Evolutionary conservation across 2,888 invertebrate genomes (phyloP), one percentile per base, ranked within the genome.

Genomic region (Temnothorax ravouxi): DNA sequence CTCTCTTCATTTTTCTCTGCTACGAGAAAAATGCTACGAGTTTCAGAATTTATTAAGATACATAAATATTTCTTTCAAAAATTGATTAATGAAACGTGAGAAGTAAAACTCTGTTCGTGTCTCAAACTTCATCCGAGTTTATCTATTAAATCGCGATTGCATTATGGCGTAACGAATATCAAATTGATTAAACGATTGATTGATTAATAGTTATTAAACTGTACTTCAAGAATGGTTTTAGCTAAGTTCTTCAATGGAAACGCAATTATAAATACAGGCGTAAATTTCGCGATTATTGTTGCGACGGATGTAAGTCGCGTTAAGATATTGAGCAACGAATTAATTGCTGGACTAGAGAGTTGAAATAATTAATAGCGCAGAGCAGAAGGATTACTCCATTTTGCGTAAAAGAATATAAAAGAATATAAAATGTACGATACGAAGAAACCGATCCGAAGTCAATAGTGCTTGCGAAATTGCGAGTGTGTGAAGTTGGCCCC

Each of bases 241-340:
- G 15, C 21, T 15, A 25, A 66, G 8, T 66, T 25, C n/a, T 15
- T 25, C 15, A 25, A 8, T 3, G 25, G 3, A 41, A 66, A 44
- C 21, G 64, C 25, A 66, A 25, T 66, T 64, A 11, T 11, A 64
- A 64, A 25, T 64, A 25, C 9, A 8, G 3, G 15, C 8, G 6
- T 25, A 64, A 64, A 13, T 64, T 25, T 25, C 4, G 72, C 66
- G 66, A 79, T 85, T 85, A 85, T 79, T 85, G 69, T 75, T 61
- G 72, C 59, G 74, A 47, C 25, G 13, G 67, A 8, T 77, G 38
- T 41, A 15, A 21, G 1, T 25, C 15, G 64, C 38, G n/a, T 72
- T 44, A 79, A 72, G 72, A 52, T 21, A 38, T 61, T 62, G 62
- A 38, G 13, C 52, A 52, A 64, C 47, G 41, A 47, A 79, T 54